phyloP scores from a whole-genome alignment of 1,140 invertebrate genomes.

The Aphidius gifuensis region DNA sequence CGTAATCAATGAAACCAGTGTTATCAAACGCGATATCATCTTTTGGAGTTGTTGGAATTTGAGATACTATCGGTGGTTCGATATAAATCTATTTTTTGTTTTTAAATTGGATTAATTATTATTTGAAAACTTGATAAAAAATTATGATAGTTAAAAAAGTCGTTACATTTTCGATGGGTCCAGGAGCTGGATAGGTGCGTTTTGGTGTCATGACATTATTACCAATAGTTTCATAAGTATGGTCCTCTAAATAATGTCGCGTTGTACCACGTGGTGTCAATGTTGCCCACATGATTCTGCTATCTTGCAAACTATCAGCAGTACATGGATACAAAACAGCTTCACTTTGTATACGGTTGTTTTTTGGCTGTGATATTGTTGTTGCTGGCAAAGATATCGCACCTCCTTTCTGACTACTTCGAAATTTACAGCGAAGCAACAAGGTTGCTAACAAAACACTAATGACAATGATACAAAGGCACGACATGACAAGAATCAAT shows the following conservation, averaged over 20 bases:
- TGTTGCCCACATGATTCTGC: constrained; percentile 78
- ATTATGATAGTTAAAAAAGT: constrained; percentile 31
- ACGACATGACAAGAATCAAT: constrained; percentile 73
- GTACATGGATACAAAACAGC: constrained; percentile 57
- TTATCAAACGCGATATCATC: constrained; percentile 63
- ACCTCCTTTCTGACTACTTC: constrained; percentile 48
- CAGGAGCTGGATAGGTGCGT: constrained; percentile 35
- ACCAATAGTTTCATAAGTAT: constrained; percentile 75
- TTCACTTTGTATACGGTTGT: constrained; percentile 48
- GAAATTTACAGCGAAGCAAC: constrained; percentile 78
- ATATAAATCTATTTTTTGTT: constrained; percentile 39
- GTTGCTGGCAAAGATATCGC: constrained; percentile 44
- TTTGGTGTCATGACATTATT: constrained; percentile 43
- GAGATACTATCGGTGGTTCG: constrained; percentile 41
- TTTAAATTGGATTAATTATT: neutral
- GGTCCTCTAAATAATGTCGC: constrained; percentile 61
- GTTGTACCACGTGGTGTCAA: constrained; percentile 75
- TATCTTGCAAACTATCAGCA: constrained; percentile 56
- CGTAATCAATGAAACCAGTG: constrained; percentile 72
- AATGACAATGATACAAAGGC: constrained; percentile 72
- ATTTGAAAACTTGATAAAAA: neutral
- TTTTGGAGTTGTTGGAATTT: constrained; percentile 38
- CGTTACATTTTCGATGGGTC: constrained; percentile 48
- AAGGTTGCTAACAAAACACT: constrained; percentile 74
- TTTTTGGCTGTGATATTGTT: constrained; percentile 42